These are phyloP conservation scores for Lordiphosa andalusiaca DNA, from an alignment of 2,888 invertebrate genomes.

Conservation along the genomic window DNA sequence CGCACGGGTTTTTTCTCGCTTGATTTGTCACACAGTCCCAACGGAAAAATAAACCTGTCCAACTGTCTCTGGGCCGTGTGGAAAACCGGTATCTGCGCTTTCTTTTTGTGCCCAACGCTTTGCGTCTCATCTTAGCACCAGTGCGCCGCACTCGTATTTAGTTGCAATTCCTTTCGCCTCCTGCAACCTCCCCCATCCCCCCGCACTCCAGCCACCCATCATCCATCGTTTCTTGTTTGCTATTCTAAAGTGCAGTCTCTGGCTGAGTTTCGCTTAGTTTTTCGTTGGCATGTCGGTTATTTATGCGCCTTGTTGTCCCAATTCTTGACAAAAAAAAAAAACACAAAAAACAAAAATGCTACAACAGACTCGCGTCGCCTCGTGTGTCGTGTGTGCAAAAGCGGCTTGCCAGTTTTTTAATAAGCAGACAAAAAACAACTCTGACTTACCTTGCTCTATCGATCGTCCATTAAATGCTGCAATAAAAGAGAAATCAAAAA, in stretches of 20 bases:
- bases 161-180: slow-evolving; percentile 56
- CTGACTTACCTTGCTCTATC: slow-evolving; percentile 47
- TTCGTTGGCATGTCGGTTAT: slow-evolving; percentile 67
- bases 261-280: slow-evolving; percentile 46
- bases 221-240: slow-evolving; percentile 51
- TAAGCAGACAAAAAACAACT: slow-evolving; percentile 43
- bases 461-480: slow-evolving; percentile 43
- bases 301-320: slow-evolving; percentile 73
- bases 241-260: slow-evolving; percentile 66
- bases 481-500: slow-evolving; percentile 17
- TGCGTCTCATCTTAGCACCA: slow-evolving; percentile 56
- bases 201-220: neutral
- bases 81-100: slow-evolving; percentile 71
- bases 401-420: slow-evolving; percentile 59
- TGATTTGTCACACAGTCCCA: slow-evolving; percentile 73
- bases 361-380: slow-evolving; percentile 40
- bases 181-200: neutral
- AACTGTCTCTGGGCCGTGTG: slow-evolving; percentile 35
- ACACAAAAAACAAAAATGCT: slow-evolving; percentile 35
- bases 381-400: slow-evolving; percentile 16
- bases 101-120: slow-evolving; percentile 57
- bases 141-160: slow-evolving; percentile 56
- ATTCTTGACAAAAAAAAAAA: slow-evolving; percentile 45
- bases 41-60: slow-evolving; percentile 71
- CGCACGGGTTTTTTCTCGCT: slow-evolving; percentile 57